Conservation (phyloP, 2,113 vertebrate genomes). For the Hemicordylus capensis region DNA sequence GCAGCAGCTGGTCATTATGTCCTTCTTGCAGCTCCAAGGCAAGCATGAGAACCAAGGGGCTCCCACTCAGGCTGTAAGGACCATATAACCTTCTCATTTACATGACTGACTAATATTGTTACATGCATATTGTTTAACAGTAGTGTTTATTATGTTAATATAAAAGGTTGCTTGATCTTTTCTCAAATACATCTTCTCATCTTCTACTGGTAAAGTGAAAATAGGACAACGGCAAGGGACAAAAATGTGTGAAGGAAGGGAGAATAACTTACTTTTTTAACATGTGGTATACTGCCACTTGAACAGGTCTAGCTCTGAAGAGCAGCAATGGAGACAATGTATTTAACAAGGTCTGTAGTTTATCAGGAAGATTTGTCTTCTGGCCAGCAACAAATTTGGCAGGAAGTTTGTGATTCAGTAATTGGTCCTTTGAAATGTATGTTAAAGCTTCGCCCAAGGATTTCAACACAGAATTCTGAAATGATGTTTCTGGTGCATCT, state of each 20-base stretch:
- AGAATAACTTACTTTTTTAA: constrained; percentile 87
- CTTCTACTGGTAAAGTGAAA: not conserved
- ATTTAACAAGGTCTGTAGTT: constrained; percentile 91
- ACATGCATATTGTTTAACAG: not conserved
- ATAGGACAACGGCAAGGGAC: not conserved
- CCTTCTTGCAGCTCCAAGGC: not conserved
- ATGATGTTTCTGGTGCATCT: constrained; percentile 69
- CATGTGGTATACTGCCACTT: constrained; percentile 86
- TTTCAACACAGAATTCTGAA: constrained; percentile 78
- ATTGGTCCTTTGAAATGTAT: constrained; percentile 84
- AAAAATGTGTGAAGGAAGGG: not conserved
- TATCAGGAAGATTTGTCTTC: constrained; percentile 87
- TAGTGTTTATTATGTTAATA: not conserved
- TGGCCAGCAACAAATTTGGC: constrained; percentile 85
- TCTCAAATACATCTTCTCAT: not conserved
- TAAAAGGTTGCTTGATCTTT: not conserved
- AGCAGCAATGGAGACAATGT: constrained; percentile 88
- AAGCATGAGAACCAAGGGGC: not conserved
- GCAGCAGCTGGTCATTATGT: not conserved
- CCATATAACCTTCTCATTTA: not conserved
- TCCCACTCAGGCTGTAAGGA: not conserved
- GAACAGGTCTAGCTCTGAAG: constrained; percentile 87
- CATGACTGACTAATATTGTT: not conserved
- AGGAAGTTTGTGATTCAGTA: constrained; percentile 86
- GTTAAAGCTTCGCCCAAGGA: constrained; percentile 87